A percentile compares a stretch with the other conserved stretches of the same genome.
These are phyloP conservation scores for Caenorhabditis plicata DNA, from an alignment of 2,888 invertebrate species.

Conservation along the genomic window DNA sequence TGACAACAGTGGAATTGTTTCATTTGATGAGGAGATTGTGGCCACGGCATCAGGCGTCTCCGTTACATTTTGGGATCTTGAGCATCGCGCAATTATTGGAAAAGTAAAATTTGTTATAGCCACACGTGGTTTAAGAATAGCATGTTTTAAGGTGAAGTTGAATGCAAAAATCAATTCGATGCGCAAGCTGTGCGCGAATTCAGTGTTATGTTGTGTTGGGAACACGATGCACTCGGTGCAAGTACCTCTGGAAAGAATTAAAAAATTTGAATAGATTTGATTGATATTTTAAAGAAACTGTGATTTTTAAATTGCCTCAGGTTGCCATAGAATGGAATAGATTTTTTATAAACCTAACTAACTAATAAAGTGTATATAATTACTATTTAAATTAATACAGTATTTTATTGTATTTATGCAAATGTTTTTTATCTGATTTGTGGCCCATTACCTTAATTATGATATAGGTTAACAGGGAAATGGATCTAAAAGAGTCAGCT, in stretches of 20 bases:
- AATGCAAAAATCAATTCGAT: slow-evolving; percentile 42
- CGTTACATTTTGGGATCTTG: slow-evolving; percentile 56
- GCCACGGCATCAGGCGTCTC: slow-evolving; percentile 40
- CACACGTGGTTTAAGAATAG: neutral
- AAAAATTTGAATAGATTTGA: slow-evolving; percentile 6
- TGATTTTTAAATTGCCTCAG: neutral
- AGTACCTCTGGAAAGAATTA: slow-evolving; percentile 33
- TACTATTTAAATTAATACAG: neutral
- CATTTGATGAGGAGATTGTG: slow-evolving; percentile 43
- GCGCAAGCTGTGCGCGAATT: slow-evolving; percentile 25
- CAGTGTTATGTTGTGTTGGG: slow-evolving; percentile 46
- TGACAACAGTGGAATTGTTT: slow-evolving; percentile 34
- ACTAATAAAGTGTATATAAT: neutral
- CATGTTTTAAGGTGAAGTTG: slow-evolving; percentile 39
- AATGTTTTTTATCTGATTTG: neutral
- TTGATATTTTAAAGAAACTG: neutral
- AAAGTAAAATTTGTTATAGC: slow-evolving; percentile 3
- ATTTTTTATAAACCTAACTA: too few relatives aligned
- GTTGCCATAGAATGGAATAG: too few relatives aligned
- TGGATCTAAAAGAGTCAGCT: too few relatives aligned
- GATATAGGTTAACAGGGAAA: too few relatives aligned
- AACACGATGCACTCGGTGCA: slow-evolving; percentile 47
- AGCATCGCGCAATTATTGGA: slow-evolving; percentile 41
- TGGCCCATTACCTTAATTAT: too few relatives aligned
- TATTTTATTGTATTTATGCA: neutral